Evolutionary conservation across 1,140 invertebrate species (phyloP).

Genomic region (Conus betulinus): DNA sequence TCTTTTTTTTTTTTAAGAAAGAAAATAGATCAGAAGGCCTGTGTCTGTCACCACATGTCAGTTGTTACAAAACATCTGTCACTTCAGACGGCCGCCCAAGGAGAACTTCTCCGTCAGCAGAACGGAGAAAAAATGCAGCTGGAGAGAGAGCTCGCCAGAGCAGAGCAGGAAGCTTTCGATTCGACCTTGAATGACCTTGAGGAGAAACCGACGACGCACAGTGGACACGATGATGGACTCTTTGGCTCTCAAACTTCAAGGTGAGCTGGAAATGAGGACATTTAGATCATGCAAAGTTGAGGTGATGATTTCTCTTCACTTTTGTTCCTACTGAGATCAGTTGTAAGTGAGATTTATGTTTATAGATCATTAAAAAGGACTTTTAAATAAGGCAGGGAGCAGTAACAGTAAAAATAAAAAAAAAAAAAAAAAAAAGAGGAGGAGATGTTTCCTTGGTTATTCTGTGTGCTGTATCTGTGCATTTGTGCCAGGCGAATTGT

Average conservation of each 20-base stretch:
- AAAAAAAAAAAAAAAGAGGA: no score
- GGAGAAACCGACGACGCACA: conserved; percentile 53
- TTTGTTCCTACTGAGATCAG: neutral
- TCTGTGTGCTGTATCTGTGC: no score
- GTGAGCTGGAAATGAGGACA: conserved; percentile 43
- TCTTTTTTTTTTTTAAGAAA: no score
- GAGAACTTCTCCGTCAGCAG: conserved; percentile 67
- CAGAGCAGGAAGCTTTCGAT: conserved; percentile 63
- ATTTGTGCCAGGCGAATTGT: no score
- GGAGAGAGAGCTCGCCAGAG: conserved; percentile 64
- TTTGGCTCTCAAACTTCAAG: conserved; percentile 68
- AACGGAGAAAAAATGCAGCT: conserved; percentile 66
- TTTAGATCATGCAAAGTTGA: neutral
- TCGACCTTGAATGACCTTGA: conserved; percentile 59
- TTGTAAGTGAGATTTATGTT: neutral
- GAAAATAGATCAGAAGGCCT: no score
- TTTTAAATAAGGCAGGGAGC: no score
- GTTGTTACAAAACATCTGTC: neutral
- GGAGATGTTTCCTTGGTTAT: no score
- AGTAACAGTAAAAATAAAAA: no score
- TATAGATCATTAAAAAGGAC: no score
- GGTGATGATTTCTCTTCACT: neutral
- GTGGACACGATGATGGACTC: conserved; percentile 55
- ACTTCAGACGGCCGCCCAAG: conserved; percentile 41
- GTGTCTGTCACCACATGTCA: no score